Base-by-base conservation (phyloP, 1,140 invertebrate species). In the Zaprionus vittiger region DNA sequence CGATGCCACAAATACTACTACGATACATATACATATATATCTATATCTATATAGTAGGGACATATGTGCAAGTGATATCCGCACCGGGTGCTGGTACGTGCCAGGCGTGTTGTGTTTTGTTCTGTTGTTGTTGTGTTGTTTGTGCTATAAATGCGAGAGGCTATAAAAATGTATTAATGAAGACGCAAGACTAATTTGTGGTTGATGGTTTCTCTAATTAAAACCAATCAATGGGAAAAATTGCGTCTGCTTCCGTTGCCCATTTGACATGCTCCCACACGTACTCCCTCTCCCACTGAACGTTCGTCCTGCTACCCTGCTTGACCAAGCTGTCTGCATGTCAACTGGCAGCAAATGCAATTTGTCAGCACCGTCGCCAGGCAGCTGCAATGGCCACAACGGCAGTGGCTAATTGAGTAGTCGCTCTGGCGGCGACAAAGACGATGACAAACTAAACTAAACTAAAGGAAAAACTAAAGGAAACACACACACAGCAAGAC, bases 201-300 rank as follows among this genome's bases (percentile, higher is more conserved):
- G 62, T 80, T 77, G 85, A 90, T 85, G 85, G 82, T 77, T 90
- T 90, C 89, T 77, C 81, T 89, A 89, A 90, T 85, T 90, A 91
- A 90, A 90, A 77, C 76, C 82, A 90, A 90, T 90, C 81, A 90
- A 90, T 85, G 84, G 74, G 81, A 85, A 82, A 90, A 85, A 85
- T 82, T 74, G 86, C 77, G 78, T 80, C 66, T 73, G 67, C 84
- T 79, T 89, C 78, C 60, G 66, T 65, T 70, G 28, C n/a, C 47
- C 52, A 74, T 49, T 62, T 37, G n/a, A 38, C 47, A 5, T 47
- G 59, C 26, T 26, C 20, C 65, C 41, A 38, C 47, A 5, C 26
- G 59, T 26, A 24, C 20, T 55, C 41, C 4, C 17, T 34, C n/a
- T 5, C 17, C 2, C 1, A 20, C 15, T 11, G 38, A 5, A 38